Evolutionary conservation across 1,140 invertebrate species (phyloP).

Genomic region (Cyphomyrmex costatus): DNA sequence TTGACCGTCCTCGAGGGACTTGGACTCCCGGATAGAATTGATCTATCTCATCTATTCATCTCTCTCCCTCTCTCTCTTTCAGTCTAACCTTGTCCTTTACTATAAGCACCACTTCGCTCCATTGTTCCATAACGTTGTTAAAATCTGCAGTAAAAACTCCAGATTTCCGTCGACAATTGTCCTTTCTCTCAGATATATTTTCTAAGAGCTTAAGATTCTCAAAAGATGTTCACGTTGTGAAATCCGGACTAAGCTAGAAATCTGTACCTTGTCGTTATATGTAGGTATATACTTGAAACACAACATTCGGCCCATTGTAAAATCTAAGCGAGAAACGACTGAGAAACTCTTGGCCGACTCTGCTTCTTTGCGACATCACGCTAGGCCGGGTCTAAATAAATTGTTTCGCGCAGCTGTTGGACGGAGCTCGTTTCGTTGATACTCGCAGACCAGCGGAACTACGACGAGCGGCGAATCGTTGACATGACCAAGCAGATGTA

Average conservation of each 20-base stretch:
- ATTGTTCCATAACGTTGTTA: not conserved
- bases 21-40: not conserved
- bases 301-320: constrained; percentile 25
- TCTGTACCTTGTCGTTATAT: not conserved
- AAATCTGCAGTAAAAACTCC: not conserved
- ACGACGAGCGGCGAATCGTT: constrained; percentile 1
- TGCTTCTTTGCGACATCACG: constrained; percentile 14
- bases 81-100: not conserved
- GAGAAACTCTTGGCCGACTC: not conserved
- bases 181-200: not conserved
- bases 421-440: constrained; percentile 10
- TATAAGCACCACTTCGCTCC: not conserved
- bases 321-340: not conserved
- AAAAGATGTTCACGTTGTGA: not conserved
- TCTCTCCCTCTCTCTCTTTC: not conserved
- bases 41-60: constrained; percentile 7
- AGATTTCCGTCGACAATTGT: not conserved
- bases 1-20: not conserved
- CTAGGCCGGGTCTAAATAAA: constrained; percentile 31
- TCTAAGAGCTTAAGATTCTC: too few relatives aligned
- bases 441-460: not conserved
- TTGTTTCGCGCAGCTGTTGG: constrained; percentile 23
- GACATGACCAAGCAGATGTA: not conserved
- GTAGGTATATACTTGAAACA: not conserved
- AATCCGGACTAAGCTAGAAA: not conserved